Base-by-base conservation (phyloP, 2,888 invertebrate genomes). In the Epistrophe grossulariae region DNA sequence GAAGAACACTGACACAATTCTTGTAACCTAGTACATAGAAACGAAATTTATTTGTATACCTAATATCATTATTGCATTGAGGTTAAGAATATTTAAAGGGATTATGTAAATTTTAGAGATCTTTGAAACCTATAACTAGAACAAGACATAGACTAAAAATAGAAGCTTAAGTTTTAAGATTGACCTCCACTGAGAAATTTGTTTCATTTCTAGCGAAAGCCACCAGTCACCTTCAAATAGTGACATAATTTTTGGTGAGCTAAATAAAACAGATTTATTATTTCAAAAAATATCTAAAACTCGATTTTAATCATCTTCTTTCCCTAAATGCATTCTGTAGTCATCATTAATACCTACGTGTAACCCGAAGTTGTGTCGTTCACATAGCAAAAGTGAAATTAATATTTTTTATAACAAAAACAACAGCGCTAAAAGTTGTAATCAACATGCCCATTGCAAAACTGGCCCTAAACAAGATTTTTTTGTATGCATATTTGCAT, bases 371-470 rank as follows among this genome's bases (percentile, higher is more conserved):
- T 15, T 40, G 11, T 11, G 40, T 24, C 40, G 24, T 60, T 35
- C 17, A 17, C 6, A 19, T 40, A 38, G 38, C 17, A 8, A 60
- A 60, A 60, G 40, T 43, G 40, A 62, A 62, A 62, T 24, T 24
- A 2, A 13, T 52, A 24, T 52, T 59, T 35, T 9, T 9, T n/a
- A n/a, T 9, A 57, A 8, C 1, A 8, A 62, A 62, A 62, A 62
- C 28, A 62, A 43, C 0, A 24, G 15, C 13, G 17, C 7, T 19
- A 15, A 2, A 28, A 19, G 43, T 31, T 17, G 48, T 66, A 66
- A 66, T 66, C 31, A 48, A 48, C 31, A 66, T 66, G 31, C 35
- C 66, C 48, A 66, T 66, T 35, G 45, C 48, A 48, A 31, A 48
- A 48, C 66, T 35, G 17, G 48, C 48, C 48, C 66, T 66, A 17